phyloP scores from a whole-genome alignment of 2,797 vertebrate genomes.

The Kryptopterus vitreolus region DNA sequence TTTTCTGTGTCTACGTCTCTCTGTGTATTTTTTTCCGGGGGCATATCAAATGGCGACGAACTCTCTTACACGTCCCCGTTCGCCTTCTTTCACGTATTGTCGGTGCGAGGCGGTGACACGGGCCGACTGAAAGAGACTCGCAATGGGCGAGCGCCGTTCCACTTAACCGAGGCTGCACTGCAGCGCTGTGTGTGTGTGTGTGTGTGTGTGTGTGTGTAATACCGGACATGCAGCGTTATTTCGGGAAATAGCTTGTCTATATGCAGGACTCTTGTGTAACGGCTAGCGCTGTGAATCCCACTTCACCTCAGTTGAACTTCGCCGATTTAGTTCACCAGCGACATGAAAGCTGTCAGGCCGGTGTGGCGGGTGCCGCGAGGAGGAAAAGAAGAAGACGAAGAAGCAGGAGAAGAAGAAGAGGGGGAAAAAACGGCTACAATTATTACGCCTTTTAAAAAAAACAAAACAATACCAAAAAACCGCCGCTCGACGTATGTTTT shows the following conservation, averaged over 20 bases:
- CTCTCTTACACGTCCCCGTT: background rate
- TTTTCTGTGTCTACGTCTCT: background rate
- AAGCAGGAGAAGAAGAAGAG: background rate
- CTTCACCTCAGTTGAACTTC: constrained; percentile 80
- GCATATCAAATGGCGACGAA: constrained; percentile 29
- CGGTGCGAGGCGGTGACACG: background rate
- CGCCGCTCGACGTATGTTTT: background rate
- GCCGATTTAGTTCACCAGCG: constrained; percentile 52
- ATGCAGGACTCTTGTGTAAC: constrained; percentile 68
- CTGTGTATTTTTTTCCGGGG: background rate
- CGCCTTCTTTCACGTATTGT: background rate
- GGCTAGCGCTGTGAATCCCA: constrained; percentile 52
- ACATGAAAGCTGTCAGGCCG: constrained; percentile 36
- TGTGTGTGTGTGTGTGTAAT: too few species aligned
- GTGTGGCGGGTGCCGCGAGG: constrained; percentile 26
- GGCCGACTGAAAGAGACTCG: background rate
- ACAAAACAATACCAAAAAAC: background rate
- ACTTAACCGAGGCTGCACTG: background rate
- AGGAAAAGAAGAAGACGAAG: constrained; percentile 2
- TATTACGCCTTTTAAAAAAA: background rate
- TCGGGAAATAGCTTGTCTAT: constrained; percentile 48
- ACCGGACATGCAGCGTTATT: constrained; percentile 14
- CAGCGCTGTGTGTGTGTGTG: too few species aligned
- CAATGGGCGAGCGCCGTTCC: background rate
- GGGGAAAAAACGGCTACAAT: background rate